Percentiles rank a stretch among this genome's conserved stretches.
These are phyloP conservation scores for Phanerotoma sp. DNA, from an alignment of 2,888 invertebrate species.

Conservation along the genomic window DNA sequence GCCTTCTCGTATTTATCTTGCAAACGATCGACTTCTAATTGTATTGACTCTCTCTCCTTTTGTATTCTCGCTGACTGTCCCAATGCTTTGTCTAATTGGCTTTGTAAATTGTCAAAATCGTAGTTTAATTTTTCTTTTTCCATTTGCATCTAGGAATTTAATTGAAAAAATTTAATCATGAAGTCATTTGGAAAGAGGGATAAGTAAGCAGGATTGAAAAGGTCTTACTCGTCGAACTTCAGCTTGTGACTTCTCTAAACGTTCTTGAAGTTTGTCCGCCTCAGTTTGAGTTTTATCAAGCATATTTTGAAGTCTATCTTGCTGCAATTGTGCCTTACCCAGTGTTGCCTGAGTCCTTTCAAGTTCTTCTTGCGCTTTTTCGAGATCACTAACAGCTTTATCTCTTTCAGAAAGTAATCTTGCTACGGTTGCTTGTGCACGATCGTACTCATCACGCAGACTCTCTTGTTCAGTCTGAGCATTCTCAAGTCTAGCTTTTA, in stretches of 20 bases:
- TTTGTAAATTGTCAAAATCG: conserved; percentile 88
- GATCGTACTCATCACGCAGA: conserved; percentile 88
- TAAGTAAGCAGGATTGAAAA: neutral
- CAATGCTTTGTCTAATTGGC: conserved; percentile 87
- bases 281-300: conserved; percentile 89
- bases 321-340: conserved; percentile 87
- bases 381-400: conserved; percentile 79
- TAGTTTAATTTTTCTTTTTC: conserved; percentile 89
- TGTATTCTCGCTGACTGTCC: conserved; percentile 85
- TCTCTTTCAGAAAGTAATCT: conserved; percentile 87
- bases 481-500: conserved; percentile 92
- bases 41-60: conserved; percentile 85
- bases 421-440: conserved; percentile 79
- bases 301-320: conserved; percentile 86
- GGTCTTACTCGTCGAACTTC: conserved; percentile 77
- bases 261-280: conserved; percentile 86
- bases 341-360: conserved; percentile 87
- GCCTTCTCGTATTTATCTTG: conserved; percentile 88
- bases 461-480: conserved; percentile 94
- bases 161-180: neutral
- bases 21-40: conserved; percentile 81
- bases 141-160: conserved; percentile 72
- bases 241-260: conserved; percentile 77
- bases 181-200: neutral
- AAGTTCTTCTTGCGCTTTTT: conserved; percentile 84